Conservation (phyloP, 2,888 invertebrate species). For the Microctonus aethiopoides region DNA sequence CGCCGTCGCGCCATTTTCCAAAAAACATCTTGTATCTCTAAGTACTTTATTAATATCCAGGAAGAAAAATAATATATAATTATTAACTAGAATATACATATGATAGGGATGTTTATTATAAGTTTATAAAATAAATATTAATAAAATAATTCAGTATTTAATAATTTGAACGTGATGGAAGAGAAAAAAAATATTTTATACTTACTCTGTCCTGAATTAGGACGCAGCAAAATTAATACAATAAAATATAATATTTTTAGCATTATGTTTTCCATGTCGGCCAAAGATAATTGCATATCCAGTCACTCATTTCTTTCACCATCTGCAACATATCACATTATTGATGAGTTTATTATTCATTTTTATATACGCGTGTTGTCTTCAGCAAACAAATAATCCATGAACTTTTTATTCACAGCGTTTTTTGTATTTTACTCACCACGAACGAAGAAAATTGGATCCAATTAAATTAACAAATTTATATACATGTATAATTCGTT, state of each 20-base stretch:
- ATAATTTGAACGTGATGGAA: too few species aligned
- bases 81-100: too few species aligned
- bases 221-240: slow-evolving; percentile 17
- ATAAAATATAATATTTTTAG: slow-evolving; percentile 17
- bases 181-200: background rate
- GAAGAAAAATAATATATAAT: background rate
- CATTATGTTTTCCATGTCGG: slow-evolving; percentile 28
- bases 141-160: too few species aligned
- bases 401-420: too few species aligned
- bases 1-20: slow-evolving; percentile 90
- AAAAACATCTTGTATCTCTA: slow-evolving; percentile 87
- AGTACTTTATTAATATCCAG: slow-evolving; percentile 69
- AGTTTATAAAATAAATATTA: too few species aligned
- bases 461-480: background rate
- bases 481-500: background rate
- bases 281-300: slow-evolving; percentile 24
- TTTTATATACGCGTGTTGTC: too few species aligned
- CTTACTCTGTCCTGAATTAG: slow-evolving; percentile 27
- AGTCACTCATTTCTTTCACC: slow-evolving; percentile 28
- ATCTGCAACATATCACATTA: slow-evolving; percentile 17
- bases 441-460: slow-evolving; percentile 5
- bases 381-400: too few species aligned
- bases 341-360: background rate
- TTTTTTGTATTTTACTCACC: background rate
- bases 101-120: too few species aligned